A percentile compares a stretch with the other conserved stretches of the same genome.
phyloP scores from a whole-genome alignment of 1,140 invertebrate genomes.

The Physella acuta region DNA sequence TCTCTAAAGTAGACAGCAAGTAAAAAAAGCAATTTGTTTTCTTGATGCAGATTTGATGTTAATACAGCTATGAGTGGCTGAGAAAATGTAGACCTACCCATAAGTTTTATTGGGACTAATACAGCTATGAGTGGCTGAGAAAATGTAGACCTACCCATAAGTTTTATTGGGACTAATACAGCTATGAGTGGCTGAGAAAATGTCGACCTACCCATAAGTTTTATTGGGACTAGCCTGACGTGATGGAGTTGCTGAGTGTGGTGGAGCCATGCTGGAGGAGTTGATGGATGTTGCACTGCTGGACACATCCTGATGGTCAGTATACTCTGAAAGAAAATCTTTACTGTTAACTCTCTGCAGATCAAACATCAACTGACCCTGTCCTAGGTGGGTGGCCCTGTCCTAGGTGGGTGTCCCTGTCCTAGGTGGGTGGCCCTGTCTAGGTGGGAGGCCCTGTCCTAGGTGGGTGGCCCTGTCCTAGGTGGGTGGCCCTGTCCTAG shows the following conservation, averaged over 20 bases:
- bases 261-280: constrained; percentile 26
- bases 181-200: too few relatives aligned
- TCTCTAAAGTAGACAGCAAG: too few relatives aligned
- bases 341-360: too few relatives aligned
- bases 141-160: constrained; percentile 1
- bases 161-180: constrained; percentile 22
- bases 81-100: constrained; percentile 1
- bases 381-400: too few relatives aligned
- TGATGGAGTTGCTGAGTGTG: constrained; percentile 19
- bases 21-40: not conserved
- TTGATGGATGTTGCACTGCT: constrained; percentile 26
- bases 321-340: constrained; percentile 25
- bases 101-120: not conserved
- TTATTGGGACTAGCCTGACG: constrained; percentile 23
- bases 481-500: too few relatives aligned
- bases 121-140: too few relatives aligned
- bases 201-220: constrained; percentile 8
- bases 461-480: too few relatives aligned
- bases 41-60: not conserved
- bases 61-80: too few relatives aligned
- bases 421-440: too few relatives aligned
- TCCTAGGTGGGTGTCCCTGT: too few relatives aligned
- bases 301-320: constrained; percentile 25
- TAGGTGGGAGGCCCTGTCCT: too few relatives aligned
- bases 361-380: too few relatives aligned